Evolutionary conservation across 2,888 invertebrate species (phyloP), one percentile per base, ranked within the genome.

Genomic region (Eilema depressum): DNA sequence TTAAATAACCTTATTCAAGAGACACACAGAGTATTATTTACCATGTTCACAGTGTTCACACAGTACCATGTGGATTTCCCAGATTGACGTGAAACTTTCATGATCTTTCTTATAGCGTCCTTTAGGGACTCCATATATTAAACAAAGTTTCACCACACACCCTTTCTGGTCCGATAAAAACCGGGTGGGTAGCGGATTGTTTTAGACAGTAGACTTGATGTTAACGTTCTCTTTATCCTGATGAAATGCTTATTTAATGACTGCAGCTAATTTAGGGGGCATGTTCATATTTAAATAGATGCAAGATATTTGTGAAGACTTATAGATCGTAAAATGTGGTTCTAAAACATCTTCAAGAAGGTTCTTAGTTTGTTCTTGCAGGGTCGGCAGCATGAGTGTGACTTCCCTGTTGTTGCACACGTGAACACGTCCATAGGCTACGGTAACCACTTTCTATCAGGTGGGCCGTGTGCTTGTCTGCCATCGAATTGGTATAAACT

Each of bases 71-170:
- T 79, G 59, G 69, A 72, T 53, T 69, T 65, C 70, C 75, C 60
- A 70, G 70, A 80, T 79, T 80, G 75, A 75, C 73, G 71, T 76
- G 75, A 75, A 79, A 76, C 65, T 71, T 70, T 57, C 69, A 68
- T 75, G 76, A 73, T 71, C 71, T 79, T 73, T 79, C 77, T 75
- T 73, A 71, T 67, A 57, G 41, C 47, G 33, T 26, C 67, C 79
- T 72, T 80, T 73, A 74, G 82, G 80, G 80, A 80, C 70, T 73
- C 57, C 63, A 69, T 69, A 66, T 75, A 79, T 77, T 77, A 77
- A 82, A 79, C 77, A 82, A 80, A 82, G 66, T 80, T 79, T 71
- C 67, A 66, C 57, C 63, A 64, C 60, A 71, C 67, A 70, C 75
- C 75, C 74, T 77, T 82, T 80, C 73, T 74, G 68, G 63, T 25